These are phyloP conservation scores for Sylvia borin DNA, from an alignment of 2,797 vertebrate genomes.

Conservation along the genomic window DNA sequence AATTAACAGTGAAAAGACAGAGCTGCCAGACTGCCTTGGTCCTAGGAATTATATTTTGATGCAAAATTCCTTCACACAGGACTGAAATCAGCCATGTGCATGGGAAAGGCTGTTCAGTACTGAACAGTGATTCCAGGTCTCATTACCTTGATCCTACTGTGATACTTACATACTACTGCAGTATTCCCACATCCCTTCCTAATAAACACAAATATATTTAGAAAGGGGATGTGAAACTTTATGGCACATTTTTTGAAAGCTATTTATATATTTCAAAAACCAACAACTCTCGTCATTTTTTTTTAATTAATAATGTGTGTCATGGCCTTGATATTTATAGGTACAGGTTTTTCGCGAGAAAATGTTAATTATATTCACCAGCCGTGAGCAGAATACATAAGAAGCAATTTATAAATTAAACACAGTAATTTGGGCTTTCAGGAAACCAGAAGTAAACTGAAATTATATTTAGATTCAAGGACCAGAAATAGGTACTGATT, in stretches of 20 bases:
- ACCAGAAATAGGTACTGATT: neutral
- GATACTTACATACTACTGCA: neutral
- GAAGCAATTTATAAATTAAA: conserved; percentile 52
- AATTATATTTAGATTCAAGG: conserved; percentile 18
- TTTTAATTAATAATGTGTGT: conserved; percentile 5
- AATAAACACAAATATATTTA: neutral
- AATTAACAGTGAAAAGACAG: neutral
- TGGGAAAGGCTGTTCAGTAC: neutral
- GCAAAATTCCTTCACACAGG: neutral
- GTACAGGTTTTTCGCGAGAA: neutral
- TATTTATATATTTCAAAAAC: neutral
- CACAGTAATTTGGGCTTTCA: neutral
- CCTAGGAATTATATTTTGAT: neutral
- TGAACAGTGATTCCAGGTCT: neutral
- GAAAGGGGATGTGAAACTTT: neutral
- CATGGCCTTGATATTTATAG: conserved; percentile 5
- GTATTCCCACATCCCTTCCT: neutral
- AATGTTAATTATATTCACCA: conserved; percentile 54
- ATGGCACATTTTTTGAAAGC: neutral
- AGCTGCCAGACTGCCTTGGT: neutral
- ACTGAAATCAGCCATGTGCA: neutral
- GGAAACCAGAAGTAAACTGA: conserved; percentile 16
- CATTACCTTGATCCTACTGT: neutral
- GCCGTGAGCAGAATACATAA: conserved; percentile 2
- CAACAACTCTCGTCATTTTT: neutral